Base-by-base conservation (phyloP, 2,888 invertebrate species). In the Caenorhabditis macrosperma region DNA sequence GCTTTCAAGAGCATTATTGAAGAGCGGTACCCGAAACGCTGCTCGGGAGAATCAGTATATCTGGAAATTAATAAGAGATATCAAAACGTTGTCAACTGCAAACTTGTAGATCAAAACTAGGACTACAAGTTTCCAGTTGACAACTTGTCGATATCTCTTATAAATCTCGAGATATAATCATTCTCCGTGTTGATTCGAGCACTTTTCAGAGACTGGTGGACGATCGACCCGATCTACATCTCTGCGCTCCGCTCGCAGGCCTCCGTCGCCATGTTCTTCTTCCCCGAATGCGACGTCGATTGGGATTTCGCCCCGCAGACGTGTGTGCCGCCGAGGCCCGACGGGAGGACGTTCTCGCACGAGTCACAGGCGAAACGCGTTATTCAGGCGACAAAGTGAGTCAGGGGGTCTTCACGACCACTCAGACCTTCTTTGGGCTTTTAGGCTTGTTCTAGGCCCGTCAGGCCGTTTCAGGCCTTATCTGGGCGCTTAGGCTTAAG, bases 211-310 rank as follows among this genome's bases (percentile, higher is more conserved):
- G 67, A 67, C 22, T 86, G 86, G 86, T 86, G 86, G 86, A 69
- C 72, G 0, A 74, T 81, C 2, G 82, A 82, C 38, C 86, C 86
- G 4, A 67, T 86, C 9, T 86, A 84, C 55, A 30, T 82, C 4
- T 78, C 81, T 3, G 86, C 86, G 0, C 57, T 81, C 1, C 60
- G 67, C 26, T 80, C 81, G 0, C 59, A 74, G 6, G 85, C 84
- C 22, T 71, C 79, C 2, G 83, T 81, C 9, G 86, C 86, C 3
- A 76, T 84, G 78, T 82, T 85, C 67, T 86, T 82, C 72, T 86
- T 85, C 33, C 86, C 86, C 0, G 86, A 85, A 61, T 86, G 86
- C 61, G 57, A 78, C 57, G 80, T 83, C n/a, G 69, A 71, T 41
- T 85, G 85, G 85, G 75, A 79, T 35, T 24, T 71, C 0, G 20